Evolutionary conservation across 1,140 invertebrate genomes (phyloP).

Genomic region (Cherax destructor): DNA sequence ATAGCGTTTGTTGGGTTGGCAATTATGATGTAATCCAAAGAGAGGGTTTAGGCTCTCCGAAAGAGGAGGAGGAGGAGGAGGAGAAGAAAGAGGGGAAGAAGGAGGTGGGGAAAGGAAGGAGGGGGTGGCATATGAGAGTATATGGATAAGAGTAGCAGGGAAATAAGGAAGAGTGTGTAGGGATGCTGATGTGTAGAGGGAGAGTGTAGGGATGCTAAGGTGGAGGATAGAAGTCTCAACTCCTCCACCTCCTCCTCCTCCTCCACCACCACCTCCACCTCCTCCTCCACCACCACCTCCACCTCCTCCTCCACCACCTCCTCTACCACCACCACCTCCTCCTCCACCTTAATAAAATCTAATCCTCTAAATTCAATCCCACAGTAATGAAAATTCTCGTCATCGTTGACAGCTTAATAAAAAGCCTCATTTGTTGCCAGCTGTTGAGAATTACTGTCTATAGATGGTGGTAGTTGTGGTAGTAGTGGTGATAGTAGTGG

Average conservation of each 20-base stretch:
- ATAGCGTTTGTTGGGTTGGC: neutral
- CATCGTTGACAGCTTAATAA: slow-evolving; percentile 64
- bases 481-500: neutral
- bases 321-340: neutral
- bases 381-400: slow-evolving; percentile 65
- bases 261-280: too few relatives aligned
- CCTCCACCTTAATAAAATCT: slow-evolving; percentile 34
- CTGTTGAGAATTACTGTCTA: slow-evolving; percentile 51
- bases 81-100: too few relatives aligned
- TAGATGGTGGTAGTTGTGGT: slow-evolving; percentile 2
- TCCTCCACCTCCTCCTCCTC: neutral
- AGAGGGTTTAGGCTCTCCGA: neutral
- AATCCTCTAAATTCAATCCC: slow-evolving; percentile 60
- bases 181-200: too few relatives aligned
- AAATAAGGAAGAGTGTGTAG: too few relatives aligned
- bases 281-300: too few relatives aligned
- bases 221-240: too few relatives aligned
- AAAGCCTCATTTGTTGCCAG: slow-evolving; percentile 59
- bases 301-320: too few relatives aligned
- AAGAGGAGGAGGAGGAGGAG: too few relatives aligned
- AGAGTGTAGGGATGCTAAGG: too few relatives aligned
- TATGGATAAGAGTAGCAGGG: too few relatives aligned
- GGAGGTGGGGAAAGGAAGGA: too few relatives aligned
- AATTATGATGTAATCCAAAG: slow-evolving; percentile 58
- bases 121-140: too few relatives aligned